phyloP scores from a whole-genome alignment of 2,113 vertebrate species.

The Phylloscopus whistleri region DNA sequence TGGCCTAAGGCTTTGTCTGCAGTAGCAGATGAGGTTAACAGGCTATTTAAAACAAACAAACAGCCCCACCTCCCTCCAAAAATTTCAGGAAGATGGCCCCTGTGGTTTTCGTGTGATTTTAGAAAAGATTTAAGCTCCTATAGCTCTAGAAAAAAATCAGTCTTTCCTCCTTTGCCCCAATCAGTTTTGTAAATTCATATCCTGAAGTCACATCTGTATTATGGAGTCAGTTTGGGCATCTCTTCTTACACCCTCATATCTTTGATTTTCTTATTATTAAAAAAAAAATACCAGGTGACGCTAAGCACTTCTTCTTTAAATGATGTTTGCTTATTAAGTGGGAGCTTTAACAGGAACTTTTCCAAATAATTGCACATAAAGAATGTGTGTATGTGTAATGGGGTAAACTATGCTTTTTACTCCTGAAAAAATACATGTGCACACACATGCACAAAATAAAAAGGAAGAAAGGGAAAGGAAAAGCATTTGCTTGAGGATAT shows the following conservation, averaged over 20 bases:
- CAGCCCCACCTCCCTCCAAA: slow-evolving; percentile 6
- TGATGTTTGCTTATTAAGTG: background rate
- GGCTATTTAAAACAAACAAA: slow-evolving; percentile 39
- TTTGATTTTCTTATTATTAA: background rate
- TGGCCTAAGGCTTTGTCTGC: slow-evolving; percentile 49
- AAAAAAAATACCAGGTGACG: background rate
- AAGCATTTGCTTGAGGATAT: background rate
- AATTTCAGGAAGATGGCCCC: background rate
- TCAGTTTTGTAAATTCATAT: background rate
- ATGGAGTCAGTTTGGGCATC: background rate
- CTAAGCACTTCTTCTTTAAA: background rate
- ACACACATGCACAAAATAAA: background rate
- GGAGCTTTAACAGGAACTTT: background rate
- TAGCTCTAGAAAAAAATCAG: background rate
- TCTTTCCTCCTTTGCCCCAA: background rate
- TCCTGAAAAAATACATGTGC: background rate
- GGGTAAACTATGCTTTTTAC: background rate
- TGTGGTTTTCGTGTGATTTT: background rate
- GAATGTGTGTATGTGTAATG: background rate
- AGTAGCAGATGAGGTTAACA: slow-evolving; percentile 40
- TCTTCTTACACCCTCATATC: background rate
- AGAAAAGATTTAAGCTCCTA: background rate
- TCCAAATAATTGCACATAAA: background rate
- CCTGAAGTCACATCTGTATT: background rate
- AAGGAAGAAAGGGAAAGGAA: background rate